Evolutionary conservation across 2,113 vertebrate species (phyloP).

Genomic region (Sylvilagus bachmani): DNA sequence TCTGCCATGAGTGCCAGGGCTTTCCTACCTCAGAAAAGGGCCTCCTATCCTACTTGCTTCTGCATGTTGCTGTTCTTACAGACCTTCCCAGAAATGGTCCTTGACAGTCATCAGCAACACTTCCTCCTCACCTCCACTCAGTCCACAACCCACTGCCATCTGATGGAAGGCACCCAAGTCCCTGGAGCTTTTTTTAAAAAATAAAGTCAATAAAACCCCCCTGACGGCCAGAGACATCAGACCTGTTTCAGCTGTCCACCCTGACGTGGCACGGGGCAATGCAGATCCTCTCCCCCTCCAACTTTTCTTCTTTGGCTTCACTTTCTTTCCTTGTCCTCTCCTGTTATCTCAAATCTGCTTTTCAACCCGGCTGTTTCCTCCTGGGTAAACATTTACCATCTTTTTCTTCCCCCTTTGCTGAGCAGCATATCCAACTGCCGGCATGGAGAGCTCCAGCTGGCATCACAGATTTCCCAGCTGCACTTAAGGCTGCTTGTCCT

Average conservation of each 20-base stretch:
- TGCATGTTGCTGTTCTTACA: conserved; percentile 25
- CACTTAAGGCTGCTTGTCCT: not conserved
- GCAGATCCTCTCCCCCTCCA: not conserved
- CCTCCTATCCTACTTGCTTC: not conserved
- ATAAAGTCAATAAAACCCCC: not conserved
- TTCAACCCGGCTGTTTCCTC: conserved; percentile 15
- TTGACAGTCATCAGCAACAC: not conserved
- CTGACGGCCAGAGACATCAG: conserved; percentile 9
- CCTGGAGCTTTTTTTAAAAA: not conserved
- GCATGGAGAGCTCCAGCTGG: not conserved
- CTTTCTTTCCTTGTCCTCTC: not conserved
- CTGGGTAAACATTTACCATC: conserved; percentile 18
- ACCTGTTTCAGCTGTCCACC: not conserved
- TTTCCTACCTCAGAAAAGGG: not conserved
- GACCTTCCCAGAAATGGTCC: not conserved
- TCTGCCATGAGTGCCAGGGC: not conserved
- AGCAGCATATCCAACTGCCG: not conserved
- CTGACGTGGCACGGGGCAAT: not conserved
- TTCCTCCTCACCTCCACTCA: not conserved
- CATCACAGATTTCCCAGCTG: conserved; percentile 1
- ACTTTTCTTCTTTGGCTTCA: conserved; percentile 14
- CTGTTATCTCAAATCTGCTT: conserved; percentile 43
- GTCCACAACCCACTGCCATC: not conserved
- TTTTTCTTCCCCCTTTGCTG: not conserved
- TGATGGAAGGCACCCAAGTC: not conserved